Percentiles rank a stretch among this genome's conserved stretches.
Conservation (phyloP, 2,888 invertebrate species). For the Dolichomitus sp. region DNA sequence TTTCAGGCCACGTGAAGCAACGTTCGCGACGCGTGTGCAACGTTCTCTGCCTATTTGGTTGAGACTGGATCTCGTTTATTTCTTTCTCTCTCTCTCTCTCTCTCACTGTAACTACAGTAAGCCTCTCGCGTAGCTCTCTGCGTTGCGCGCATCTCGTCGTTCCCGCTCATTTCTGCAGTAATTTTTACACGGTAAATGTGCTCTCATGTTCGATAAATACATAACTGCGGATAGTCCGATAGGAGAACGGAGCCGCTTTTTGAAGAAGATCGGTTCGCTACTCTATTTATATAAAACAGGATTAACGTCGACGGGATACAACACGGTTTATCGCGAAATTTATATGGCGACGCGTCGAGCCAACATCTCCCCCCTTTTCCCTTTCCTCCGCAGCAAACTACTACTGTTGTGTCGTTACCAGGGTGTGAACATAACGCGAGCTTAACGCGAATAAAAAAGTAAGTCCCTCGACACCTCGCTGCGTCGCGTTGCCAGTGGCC, state of each 20-base stretch:
- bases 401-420: constrained; percentile 23
- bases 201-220: constrained; percentile 7
- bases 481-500: constrained; percentile 11
- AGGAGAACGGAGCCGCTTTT: neutral
- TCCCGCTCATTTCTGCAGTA: constrained; percentile 11
- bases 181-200: constrained; percentile 38
- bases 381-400: neutral
- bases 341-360: constrained; percentile 35
- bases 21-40: constrained; percentile 7
- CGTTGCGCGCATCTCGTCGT: neutral
- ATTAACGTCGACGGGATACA: constrained; percentile 29
- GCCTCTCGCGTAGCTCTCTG: neutral
- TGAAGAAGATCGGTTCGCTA: constrained; percentile 17
- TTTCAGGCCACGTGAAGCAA: constrained; percentile 3
- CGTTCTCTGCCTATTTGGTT: neutral
- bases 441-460: constrained; percentile 25
- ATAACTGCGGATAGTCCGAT: constrained; percentile 17
- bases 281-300: constrained; percentile 39
- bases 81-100: constrained; percentile 11
- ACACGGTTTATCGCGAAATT: constrained; percentile 50
- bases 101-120: neutral
- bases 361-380: neutral
- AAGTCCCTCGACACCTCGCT: constrained; percentile 31
- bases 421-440: constrained; percentile 33
- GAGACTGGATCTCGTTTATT: neutral